Base-by-base conservation (phyloP, 2,113 vertebrate genomes). In the Bucco capensis region DNA sequence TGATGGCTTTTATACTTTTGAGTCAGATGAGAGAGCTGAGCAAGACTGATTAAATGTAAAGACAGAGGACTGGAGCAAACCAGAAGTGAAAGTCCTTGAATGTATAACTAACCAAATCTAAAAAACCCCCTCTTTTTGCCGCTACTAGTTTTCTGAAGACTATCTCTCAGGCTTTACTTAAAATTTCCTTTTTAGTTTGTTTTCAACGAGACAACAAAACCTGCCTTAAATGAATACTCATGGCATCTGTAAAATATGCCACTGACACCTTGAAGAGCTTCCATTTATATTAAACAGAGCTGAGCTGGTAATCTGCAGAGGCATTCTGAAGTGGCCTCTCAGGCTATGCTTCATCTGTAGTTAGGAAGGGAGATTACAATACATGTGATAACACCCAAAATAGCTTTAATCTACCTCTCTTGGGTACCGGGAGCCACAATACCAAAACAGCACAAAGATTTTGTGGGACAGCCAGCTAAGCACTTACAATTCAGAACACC, bases 241-340 rank as follows among this genome's bases (percentile, higher is more conserved):
- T 4, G 23, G 79, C 56, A 94, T 73, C 40, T 81, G 65, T 76
- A 88, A 83, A 88, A 83, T 37, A 57, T 22, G 23, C 65, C 35
- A 77, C 49, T 74, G 90, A 81, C 89, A 93, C 65, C 83, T 37
- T n/a, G 28, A 88, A 95, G 85, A 78, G 93, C 53, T 91, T 91
- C 57, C 66, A 37, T 66, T 93, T 91, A 93, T 62, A 78, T 50
- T 49, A 90, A 83, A 49, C 79, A 96, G 90, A 95, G 80, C 76
- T 19, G 65, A n/a, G 28, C 80, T 93, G 80, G 88, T 69, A 91
- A 71, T 73, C 80, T 47, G 31, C 65, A 95, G 72, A 82, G 79
- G 42, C 37, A 80, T 3, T 88, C 44, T 94, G 13, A 94, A 96
- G 95, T 93, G 94, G 92, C 73, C 90, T 95, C 93, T 96, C 76